Conservation (phyloP, 2,888 invertebrate genomes). For the Trachelus troglodyta region DNA sequence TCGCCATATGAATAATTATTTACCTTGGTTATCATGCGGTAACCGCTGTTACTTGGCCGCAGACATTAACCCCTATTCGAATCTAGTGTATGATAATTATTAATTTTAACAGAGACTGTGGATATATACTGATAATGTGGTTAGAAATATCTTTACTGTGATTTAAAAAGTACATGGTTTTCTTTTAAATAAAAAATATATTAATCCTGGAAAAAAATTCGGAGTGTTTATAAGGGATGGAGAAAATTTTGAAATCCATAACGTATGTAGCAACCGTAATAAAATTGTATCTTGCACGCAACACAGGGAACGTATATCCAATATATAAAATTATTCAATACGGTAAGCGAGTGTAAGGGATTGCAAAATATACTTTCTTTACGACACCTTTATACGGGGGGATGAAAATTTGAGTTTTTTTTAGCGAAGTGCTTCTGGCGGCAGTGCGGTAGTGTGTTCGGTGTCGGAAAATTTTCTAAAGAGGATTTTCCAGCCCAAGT, state of each 20-base stretch:
- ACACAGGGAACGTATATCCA: too few species aligned
- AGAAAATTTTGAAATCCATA: too few species aligned
- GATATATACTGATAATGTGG: background rate
- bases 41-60: slow-evolving; percentile 19
- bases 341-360: too few species aligned
- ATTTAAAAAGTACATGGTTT: too few species aligned
- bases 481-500: too few species aligned
- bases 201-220: too few species aligned
- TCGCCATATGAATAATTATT: slow-evolving; percentile 44
- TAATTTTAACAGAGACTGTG: background rate
- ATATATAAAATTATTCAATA: too few species aligned
- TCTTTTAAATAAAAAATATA: too few species aligned
- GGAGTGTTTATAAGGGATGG: too few species aligned
- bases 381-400: background rate
- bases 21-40: slow-evolving; percentile 24
- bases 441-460: background rate
- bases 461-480: too few species aligned
- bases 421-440: background rate
- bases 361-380: background rate
- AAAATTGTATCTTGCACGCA: too few species aligned
- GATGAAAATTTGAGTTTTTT: background rate
- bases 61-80: slow-evolving; percentile 14
- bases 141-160: background rate
- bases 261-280: too few species aligned
- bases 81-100: background rate